A percentile compares a stretch with the other conserved stretches of the same genome.
These are phyloP conservation scores for Dicerorhinus sumatrensis DNA, from an alignment of 2,113 vertebrate species.

Conservation along the genomic window DNA sequence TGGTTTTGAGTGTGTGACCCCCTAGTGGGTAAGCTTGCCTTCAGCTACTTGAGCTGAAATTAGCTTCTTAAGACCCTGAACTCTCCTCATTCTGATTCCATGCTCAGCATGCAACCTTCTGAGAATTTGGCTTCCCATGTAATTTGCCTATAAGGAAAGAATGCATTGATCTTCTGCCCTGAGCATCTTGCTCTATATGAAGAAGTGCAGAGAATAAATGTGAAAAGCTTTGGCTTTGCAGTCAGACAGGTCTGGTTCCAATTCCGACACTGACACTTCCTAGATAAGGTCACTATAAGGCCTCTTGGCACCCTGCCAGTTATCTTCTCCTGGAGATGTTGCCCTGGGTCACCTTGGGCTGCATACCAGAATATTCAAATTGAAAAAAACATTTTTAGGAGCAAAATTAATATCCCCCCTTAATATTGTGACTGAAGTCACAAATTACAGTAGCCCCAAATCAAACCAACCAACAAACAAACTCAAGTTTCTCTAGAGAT, in stretches of 20 bases:
- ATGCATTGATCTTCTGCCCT: conserved; percentile 54
- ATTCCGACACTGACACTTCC: conserved; percentile 27
- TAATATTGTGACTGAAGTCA: background rate
- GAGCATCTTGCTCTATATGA: background rate
- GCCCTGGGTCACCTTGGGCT: background rate
- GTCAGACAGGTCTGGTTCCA: conserved; percentile 35
- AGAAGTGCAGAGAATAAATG: background rate
- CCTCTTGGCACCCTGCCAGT: background rate
- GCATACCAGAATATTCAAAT: conserved; percentile 50
- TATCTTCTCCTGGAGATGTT: conserved; percentile 41
- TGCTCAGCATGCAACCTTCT: conserved; percentile 47
- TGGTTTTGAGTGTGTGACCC: background rate
- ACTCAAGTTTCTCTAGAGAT: background rate
- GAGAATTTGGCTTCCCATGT: background rate
- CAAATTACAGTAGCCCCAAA: background rate
- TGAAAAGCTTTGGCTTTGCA: conserved; percentile 22
- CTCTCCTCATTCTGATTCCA: conserved; percentile 14
- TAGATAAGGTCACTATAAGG: conserved; percentile 46
- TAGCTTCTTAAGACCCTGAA: conserved; percentile 1
- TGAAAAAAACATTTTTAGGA: background rate
- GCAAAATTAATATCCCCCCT: background rate
- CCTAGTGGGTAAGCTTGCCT: background rate
- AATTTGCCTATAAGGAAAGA: conserved; percentile 32
- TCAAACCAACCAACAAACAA: background rate
- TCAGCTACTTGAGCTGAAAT: conserved; percentile 48